Evolutionary conservation across 2,113 vertebrate genomes (phyloP).

Genomic region (Trinectes maculatus): DNA sequence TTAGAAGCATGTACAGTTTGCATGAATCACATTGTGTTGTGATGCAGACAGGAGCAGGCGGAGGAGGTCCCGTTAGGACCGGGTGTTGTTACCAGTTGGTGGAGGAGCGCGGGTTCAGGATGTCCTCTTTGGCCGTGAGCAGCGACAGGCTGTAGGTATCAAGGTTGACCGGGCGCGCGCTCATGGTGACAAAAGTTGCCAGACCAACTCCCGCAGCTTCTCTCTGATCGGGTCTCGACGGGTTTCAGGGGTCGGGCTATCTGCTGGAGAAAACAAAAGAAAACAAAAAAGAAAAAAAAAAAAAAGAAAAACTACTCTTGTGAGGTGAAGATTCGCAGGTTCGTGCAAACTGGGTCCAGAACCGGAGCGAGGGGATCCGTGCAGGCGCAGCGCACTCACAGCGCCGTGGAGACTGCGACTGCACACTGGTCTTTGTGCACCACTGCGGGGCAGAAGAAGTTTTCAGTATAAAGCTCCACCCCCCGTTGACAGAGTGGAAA

Average conservation of each 20-base stretch:
- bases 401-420: conserved; percentile 60
- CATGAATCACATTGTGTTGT: background rate
- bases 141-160: conserved; percentile 86
- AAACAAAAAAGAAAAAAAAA: conserved; percentile 9
- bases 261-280: conserved; percentile 16
- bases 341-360: conserved; percentile 61
- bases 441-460: conserved; percentile 63
- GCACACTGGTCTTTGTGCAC: conserved; percentile 70
- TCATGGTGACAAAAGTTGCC: conserved; percentile 73
- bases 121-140: conserved; percentile 87
- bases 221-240: conserved; percentile 58
- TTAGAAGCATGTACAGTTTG: no score
- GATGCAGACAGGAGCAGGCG: background rate
- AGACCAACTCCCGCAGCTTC: conserved; percentile 60
- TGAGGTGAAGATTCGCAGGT: conserved; percentile 24
- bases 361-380: conserved; percentile 23
- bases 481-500: conserved; percentile 76
- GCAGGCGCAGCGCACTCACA: conserved; percentile 56
- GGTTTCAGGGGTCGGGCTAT: conserved; percentile 45
- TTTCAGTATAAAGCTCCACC: conserved; percentile 78
- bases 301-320: conserved; percentile 21
- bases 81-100: conserved; percentile 83
- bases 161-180: conserved; percentile 80
- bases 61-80: no score
- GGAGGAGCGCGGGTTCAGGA: conserved; percentile 82